phyloP scores from a whole-genome alignment of 1,140 invertebrate genomes.

The Lerema accius region DNA sequence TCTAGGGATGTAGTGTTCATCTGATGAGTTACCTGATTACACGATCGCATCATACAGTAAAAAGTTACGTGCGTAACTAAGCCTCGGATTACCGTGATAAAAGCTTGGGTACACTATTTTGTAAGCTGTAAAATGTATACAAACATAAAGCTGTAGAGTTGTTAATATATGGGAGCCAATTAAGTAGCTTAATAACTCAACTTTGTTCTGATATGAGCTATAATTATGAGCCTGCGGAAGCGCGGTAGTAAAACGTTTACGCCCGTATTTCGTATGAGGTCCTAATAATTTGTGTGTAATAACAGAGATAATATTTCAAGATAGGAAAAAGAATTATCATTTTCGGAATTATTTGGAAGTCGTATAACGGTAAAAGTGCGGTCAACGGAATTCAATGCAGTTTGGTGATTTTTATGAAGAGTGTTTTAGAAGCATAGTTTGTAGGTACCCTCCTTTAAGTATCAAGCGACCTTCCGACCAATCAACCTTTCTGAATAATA shows the following conservation, averaged over 20 bases:
- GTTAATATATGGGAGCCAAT: slow-evolving; percentile 36
- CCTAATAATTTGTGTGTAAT: slow-evolving; percentile 16
- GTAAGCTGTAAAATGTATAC: slow-evolving; percentile 23
- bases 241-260: slow-evolving; percentile 39
- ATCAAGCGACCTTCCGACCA: too few species aligned
- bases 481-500: too few species aligned
- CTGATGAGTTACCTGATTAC: neutral
- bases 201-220: slow-evolving; percentile 43
- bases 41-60: neutral
- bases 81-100: slow-evolving; percentile 13
- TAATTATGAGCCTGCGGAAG: slow-evolving; percentile 44
- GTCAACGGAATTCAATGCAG: too few species aligned
- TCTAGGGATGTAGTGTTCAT: neutral
- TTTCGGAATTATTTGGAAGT: too few species aligned
- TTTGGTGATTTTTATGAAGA: too few species aligned
- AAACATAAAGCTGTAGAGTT: slow-evolving; percentile 24
- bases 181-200: slow-evolving; percentile 45
- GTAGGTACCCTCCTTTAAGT: too few species aligned
- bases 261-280: slow-evolving; percentile 23
- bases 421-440: too few species aligned
- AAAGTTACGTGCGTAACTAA: slow-evolving; percentile 18
- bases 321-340: slow-evolving; percentile 43
- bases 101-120: slow-evolving; percentile 9
- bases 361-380: too few species aligned
- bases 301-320: slow-evolving; percentile 35